Base-by-base conservation (phyloP, 2,888 invertebrate species). In the Tinea semifulvella region DNA sequence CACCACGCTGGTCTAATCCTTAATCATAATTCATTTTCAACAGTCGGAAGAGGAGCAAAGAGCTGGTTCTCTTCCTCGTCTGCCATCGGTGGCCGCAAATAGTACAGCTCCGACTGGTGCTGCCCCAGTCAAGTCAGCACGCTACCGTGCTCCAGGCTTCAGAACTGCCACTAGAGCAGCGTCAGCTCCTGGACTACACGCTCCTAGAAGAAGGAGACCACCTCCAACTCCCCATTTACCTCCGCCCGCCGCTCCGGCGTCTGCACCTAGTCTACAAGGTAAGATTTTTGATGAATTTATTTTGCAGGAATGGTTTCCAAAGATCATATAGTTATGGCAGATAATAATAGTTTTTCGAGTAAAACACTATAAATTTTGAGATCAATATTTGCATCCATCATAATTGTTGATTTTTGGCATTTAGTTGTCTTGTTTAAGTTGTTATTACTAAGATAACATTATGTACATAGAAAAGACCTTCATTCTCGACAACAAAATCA, bases 121-220 rank as follows among this genome's bases (percentile, higher is more conserved):
- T 2, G 83, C 84, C 28, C 69, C 89, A 50, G 93, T 92, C 38
- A 94, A 94, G 63, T 94, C 93, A 43, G 94, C 94, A 31, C 82
- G 94, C 27, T 94, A 94, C 66, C 82, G 94, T 3, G 92, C 94
- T 1, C 93, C 94, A 0, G 93, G 91, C 1, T 90, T 90, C 71
- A 84, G 86, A 25, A 84, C 90, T 35, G 88, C 90, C 1, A 91
- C 91, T 53, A 79, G 92, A 22, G 88, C 91, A 0, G 86, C 88
- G 6, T 90, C 89, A 13, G 89, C 90, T 0, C 89, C 90, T 2
- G 91, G 91, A 0, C 76, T 92, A 26, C 91, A 91, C 52, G 88
- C 85, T 25, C 87, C 85, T 50, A 82, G 85, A 53, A 80, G 77
- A 51, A 74, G 81, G 52, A 84, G 81, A 17, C 70, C 72, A 44